Base-by-base conservation (phyloP, 2,888 invertebrate genomes). In the Tipula helvola region DNA sequence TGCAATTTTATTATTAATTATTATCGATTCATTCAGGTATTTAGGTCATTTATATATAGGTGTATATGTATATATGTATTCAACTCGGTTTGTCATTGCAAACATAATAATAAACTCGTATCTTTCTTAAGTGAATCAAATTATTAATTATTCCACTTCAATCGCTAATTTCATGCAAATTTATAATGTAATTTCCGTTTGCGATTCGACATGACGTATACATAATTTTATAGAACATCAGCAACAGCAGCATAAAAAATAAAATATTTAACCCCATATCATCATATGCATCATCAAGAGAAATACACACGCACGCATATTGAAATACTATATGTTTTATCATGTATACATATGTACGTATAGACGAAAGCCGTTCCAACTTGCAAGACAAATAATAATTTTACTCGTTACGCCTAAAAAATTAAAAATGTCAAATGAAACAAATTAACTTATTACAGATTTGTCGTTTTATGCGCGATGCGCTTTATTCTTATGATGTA, bases 371-470 rank as follows among this genome's bases (percentile, higher is more conserved):
- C 39, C 5, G 10, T 44, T 7, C 1, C 44, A 1, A 39, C 44
- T 8, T 10, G 7, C 52, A 52, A 71, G 18, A 71, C 71, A 71
- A 28, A 71, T 71, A 57, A 18, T 57, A 8, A 5, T 57, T 16
- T 10, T 71, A 8, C 71, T 71, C 28, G 71, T 71, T 71, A 71
- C 28, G 71, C 71, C 71, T 71, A 28, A 71, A 71, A 52, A 71
- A 71, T 71, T 71, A 71, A 71, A 28, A 71, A 71, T 71, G 28
- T 71, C 71, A 71, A 71, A 71, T 28, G 71, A 71, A 71, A 71
- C 71, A 71, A 71, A 71, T 71, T 71, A 71, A 71, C 71, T 71
- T 71, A 71, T 71, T 71, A 71, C 71, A 71, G 71, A 71, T 71
- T 71, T 71, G 71, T 71, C 71, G 57, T 57, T 57, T 57, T 57